A percentile compares a stretch with the other conserved stretches of the same genome.
phyloP scores from a whole-genome alignment of 2,888 invertebrate species.

The Rhimphoctona megacephalus region DNA sequence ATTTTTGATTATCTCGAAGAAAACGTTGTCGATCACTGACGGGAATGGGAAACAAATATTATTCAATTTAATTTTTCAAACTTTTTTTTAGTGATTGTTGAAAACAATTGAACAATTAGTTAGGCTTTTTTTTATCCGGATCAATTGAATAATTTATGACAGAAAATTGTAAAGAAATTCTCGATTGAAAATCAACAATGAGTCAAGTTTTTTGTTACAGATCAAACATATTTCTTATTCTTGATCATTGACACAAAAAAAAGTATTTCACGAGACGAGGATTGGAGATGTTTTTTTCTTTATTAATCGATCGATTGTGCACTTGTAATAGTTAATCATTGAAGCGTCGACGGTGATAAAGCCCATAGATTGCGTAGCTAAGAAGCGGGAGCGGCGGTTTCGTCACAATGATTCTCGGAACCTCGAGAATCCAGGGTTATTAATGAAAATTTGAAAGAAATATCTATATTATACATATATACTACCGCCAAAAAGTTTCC shows the following conservation, averaged over 20 bases:
- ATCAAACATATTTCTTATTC: neutral
- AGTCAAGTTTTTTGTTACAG: neutral
- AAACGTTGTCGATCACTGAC: neutral
- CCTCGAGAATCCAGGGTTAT: conserved; percentile 50
- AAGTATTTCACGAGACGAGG: conserved; percentile 1
- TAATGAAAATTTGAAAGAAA: neutral
- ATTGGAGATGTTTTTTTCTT: conserved; percentile 18
- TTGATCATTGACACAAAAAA: neutral
- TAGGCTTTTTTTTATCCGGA: neutral
- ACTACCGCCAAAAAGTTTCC: no score
- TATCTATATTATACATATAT: no score
- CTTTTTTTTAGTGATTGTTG: neutral
- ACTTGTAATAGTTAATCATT: conserved; percentile 71
- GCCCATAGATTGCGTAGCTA: conserved; percentile 70
- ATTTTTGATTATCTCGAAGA: conserved; percentile 22
- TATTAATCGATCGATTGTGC: conserved; percentile 19
- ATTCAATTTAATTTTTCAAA: neutral
- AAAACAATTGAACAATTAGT: neutral
- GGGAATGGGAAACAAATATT: neutral
- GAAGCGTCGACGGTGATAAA: conserved; percentile 77
- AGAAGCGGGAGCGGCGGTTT: conserved; percentile 63
- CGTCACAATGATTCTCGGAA: conserved; percentile 62
- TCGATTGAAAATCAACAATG: no score
- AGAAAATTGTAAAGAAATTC: no score
- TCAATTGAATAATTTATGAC: no score